Percentiles rank a stretch among this genome's conserved stretches.
Evolutionary conservation across 2,888 invertebrate species (phyloP).

Genomic region (Cryptocephalus primarius): DNA sequence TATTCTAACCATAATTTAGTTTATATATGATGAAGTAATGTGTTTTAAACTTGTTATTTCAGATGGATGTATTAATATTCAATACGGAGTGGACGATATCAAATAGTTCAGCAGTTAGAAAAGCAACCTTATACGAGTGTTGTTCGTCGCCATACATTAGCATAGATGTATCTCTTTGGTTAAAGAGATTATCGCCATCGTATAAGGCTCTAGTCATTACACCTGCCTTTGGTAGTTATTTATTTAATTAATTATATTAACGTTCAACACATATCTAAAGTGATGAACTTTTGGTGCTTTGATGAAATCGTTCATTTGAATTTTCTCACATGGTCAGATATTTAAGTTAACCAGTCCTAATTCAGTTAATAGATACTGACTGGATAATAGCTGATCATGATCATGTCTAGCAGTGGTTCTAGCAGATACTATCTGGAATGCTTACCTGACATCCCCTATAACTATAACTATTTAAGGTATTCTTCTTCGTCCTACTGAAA

Average conservation of each 20-base stretch:
- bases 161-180: constrained; percentile 40
- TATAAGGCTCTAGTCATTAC: constrained; percentile 50
- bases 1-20: no score
- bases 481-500: no score
- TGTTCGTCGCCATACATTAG: constrained; percentile 46
- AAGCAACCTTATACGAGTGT: constrained; percentile 39
- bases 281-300: background rate
- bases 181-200: constrained; percentile 46
- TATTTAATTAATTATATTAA: background rate
- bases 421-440: no score
- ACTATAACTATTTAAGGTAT: no score
- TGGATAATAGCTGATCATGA: no score
- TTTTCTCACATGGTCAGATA: no score
- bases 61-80: constrained; percentile 25
- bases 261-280: background rate
- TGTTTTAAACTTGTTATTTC: constrained; percentile 4
- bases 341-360: no score
- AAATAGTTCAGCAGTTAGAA: constrained; percentile 32
- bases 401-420: no score
- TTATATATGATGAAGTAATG: no score
- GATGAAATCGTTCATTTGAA: background rate
- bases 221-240: constrained; percentile 45
- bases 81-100: constrained; percentile 43
- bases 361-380: no score
- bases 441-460: no score